phyloP scores from a whole-genome alignment of 2,113 vertebrate species.

The Crotalus helleri region DNA sequence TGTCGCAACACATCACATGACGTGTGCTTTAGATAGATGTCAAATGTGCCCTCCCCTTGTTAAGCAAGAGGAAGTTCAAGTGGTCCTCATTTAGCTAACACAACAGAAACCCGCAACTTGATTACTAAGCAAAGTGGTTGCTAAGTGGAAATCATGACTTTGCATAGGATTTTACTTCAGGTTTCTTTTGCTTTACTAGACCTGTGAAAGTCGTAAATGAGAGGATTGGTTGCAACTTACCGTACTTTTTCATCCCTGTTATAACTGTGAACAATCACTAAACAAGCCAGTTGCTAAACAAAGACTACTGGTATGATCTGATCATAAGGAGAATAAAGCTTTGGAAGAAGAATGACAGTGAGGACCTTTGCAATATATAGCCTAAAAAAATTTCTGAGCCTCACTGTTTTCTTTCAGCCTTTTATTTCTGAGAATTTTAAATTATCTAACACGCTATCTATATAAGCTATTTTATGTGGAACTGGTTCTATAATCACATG shows the following conservation, averaged over 20 bases:
- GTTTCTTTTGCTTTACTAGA: not conserved
- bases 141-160: not conserved
- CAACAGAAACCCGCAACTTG: not conserved
- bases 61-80: not conserved
- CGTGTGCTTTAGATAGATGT: not conserved
- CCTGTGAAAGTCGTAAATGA: not conserved
- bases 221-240: not conserved
- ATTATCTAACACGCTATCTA: not conserved
- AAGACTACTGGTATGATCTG: not conserved
- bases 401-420: too few species aligned
- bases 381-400: not conserved
- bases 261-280: not conserved
- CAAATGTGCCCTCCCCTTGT: not conserved
- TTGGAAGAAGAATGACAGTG: not conserved
- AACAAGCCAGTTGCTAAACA: not conserved
- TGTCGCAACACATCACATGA: too few species aligned
- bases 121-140: not conserved
- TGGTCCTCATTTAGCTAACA: not conserved
- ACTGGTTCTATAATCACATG: not conserved
- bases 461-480: not conserved
- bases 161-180: not conserved
- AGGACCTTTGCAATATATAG: not conserved
- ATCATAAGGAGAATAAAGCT: not conserved
- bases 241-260: not conserved
- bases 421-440: not conserved